Evolutionary conservation across 2,113 vertebrate genomes (phyloP).

Genomic region (human): DNA sequence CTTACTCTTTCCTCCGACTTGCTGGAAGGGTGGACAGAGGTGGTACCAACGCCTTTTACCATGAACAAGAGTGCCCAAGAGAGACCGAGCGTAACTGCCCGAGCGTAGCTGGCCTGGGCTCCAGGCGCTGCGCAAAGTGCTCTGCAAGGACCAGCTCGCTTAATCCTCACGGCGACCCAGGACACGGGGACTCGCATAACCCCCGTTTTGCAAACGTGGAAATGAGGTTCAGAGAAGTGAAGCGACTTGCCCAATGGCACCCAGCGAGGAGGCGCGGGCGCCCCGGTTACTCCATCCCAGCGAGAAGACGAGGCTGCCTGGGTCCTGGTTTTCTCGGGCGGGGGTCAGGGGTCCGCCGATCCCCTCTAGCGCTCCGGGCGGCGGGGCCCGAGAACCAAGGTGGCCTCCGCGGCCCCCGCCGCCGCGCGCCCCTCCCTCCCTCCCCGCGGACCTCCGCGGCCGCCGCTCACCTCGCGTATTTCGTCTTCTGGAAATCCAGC

Average conservation of each 20-base stretch:
- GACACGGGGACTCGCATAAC: not conserved
- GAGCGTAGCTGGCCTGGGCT: not conserved
- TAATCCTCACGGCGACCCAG: not conserved
- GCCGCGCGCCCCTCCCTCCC: too few relatives aligned
- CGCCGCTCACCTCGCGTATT: conserved; percentile 89
- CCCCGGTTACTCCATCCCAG: not conserved
- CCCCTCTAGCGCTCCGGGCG: not conserved
- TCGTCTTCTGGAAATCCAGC: conserved; percentile 94
- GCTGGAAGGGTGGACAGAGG: not conserved
- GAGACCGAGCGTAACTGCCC: not conserved
- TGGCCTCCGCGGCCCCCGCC: too few relatives aligned
- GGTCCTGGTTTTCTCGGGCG: not conserved
- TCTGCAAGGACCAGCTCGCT: not conserved
- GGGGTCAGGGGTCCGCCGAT: not conserved
- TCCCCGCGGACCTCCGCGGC: not conserved
- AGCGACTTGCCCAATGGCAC: not conserved
- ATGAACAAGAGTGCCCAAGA: not conserved
- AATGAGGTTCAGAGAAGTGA: not conserved
- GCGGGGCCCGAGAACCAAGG: too few relatives aligned
- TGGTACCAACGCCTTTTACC: not conserved
- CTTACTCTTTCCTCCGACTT: not conserved
- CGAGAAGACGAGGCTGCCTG: not conserved
- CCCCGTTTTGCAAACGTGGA: not conserved
- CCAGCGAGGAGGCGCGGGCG: not conserved
- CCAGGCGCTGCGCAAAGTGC: not conserved